Evolutionary conservation across 2,888 invertebrate genomes (phyloP), one percentile per base, ranked within the genome.

Genomic region (Caenorhabditis afra): DNA sequence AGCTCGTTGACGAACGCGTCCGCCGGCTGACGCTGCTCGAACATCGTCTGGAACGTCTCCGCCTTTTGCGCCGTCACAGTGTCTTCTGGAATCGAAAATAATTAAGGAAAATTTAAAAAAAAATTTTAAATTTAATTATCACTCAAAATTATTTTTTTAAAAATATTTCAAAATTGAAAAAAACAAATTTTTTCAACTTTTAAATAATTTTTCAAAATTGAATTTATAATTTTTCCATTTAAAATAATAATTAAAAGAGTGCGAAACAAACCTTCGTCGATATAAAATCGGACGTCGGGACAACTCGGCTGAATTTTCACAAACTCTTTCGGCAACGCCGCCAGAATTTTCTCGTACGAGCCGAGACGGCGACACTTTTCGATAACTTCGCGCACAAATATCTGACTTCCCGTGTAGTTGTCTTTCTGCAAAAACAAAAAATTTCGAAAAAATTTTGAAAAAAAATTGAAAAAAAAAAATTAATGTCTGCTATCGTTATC

Each of bases 341-440:
- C 96, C 64, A 94, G 94, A 77, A 99, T 94, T 87, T 97, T 93
- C 91, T 97, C 95, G 91, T 95, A 95, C 91, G 98, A 99, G 0
- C 97, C 96, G 81, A 98, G 81, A 12, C 84, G 94, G 88, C 98
- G 93, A 89, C 95, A 94, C 91, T 95, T 96, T 44, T 94, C 93
- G 71, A 99, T 93, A 18, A 95, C 95, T 91, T 99, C 98, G 83
- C 94, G 93, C 67, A 97, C 94, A 91, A 99, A 99, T 90, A 96
- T 94, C 0, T 96, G 95, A 86, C 96, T 94, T 0, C 97, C 97
- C 91, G 96, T 95, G 88, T 78, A 79, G 8, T 64, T 62, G 45
- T 85, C 83, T 58, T 81, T 75, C 85, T 86, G 78, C 22, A 81
- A 70, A n/a, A n/a, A n/a, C n/a, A n/a, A n/a, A n/a, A n/a, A n/a